Evolutionary conservation across 2,888 invertebrate genomes (phyloP).

Genomic region (Axea sp.): DNA sequence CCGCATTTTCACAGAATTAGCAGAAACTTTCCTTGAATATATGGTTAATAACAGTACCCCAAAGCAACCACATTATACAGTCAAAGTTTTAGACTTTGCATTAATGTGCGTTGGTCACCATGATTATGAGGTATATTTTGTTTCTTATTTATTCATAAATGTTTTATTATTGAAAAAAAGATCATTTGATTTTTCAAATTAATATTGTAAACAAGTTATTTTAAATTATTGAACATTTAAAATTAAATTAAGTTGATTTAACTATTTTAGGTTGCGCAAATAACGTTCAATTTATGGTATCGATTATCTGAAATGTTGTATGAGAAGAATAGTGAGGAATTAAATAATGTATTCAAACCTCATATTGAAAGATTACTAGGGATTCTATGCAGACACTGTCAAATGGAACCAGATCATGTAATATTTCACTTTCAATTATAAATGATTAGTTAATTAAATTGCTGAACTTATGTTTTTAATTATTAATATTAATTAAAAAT

Average conservation of each 20-base stretch:
- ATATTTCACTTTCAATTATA: too few relatives aligned
- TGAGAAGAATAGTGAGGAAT: slow-evolving; percentile 88
- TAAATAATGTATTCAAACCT: slow-evolving; percentile 92
- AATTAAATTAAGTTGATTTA: slow-evolving; percentile 1
- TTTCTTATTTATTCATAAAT: too few relatives aligned
- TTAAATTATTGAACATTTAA: too few relatives aligned
- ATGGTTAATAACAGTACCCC: slow-evolving; percentile 85
- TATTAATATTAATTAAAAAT: too few relatives aligned
- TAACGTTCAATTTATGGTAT: slow-evolving; percentile 99
- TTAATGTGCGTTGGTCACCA: slow-evolving; percentile 97
- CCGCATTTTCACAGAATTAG: slow-evolving; percentile 95
- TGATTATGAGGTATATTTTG: slow-evolving; percentile 91
- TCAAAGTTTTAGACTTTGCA: slow-evolving; percentile 92
- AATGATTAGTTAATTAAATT: too few relatives aligned
- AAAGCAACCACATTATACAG: slow-evolving; percentile 86
- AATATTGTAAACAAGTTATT: too few relatives aligned
- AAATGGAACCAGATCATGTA: slow-evolving; percentile 96
- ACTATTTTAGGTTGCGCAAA: slow-evolving; percentile 83
- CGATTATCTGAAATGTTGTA: slow-evolving; percentile 96
- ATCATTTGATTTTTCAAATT: too few relatives aligned
- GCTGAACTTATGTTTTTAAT: too few relatives aligned
- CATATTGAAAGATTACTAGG: slow-evolving; percentile 94
- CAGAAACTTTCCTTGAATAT: slow-evolving; percentile 92
- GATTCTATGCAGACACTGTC: slow-evolving; percentile 94
- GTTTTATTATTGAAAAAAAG: too few relatives aligned